Conservation (phyloP, 2,888 invertebrate species). For the Phasia obesa region DNA sequence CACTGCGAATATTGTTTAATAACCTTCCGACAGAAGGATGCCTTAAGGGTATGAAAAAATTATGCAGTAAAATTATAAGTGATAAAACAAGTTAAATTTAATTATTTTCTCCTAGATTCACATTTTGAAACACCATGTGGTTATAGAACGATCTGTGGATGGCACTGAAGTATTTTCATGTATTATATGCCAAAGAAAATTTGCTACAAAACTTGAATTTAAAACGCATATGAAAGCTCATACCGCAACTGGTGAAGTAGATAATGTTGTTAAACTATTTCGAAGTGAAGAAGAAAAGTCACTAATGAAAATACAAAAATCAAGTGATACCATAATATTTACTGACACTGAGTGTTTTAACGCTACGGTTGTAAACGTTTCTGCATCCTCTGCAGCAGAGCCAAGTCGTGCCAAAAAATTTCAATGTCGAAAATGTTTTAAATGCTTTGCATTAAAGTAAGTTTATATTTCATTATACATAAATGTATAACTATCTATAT, state of each 20-base stretch:
- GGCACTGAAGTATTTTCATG: conserved; percentile 73
- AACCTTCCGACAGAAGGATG: conserved; percentile 79
- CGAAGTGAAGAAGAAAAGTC: conserved; percentile 8
- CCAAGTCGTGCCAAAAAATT: conserved; percentile 75
- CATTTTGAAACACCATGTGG: conserved; percentile 75
- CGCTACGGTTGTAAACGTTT: too few species aligned
- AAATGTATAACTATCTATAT: neutral
- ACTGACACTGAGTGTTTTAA: conserved; percentile 20
- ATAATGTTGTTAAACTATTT: conserved; percentile 40
- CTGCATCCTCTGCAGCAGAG: conserved; percentile 58
- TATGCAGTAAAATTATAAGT: neutral
- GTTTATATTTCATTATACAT: conserved; percentile 10
- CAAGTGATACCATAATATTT: conserved; percentile 16
- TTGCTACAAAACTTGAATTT: conserved; percentile 74
- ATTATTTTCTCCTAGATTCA: conserved; percentile 73
- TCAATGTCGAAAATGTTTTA: conserved; percentile 78
- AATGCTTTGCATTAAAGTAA: conserved; percentile 78
- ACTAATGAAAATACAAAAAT: neutral
- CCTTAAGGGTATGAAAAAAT: conserved; percentile 74
- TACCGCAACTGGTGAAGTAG: conserved; percentile 45
- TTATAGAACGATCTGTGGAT: conserved; percentile 46
- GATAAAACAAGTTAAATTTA: neutral
- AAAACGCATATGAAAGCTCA: conserved; percentile 77
- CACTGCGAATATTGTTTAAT: conserved; percentile 77
- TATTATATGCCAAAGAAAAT: conserved; percentile 75